Conservation (phyloP, 2,113 vertebrate genomes). For the Phalacrocorax brasilianus region DNA sequence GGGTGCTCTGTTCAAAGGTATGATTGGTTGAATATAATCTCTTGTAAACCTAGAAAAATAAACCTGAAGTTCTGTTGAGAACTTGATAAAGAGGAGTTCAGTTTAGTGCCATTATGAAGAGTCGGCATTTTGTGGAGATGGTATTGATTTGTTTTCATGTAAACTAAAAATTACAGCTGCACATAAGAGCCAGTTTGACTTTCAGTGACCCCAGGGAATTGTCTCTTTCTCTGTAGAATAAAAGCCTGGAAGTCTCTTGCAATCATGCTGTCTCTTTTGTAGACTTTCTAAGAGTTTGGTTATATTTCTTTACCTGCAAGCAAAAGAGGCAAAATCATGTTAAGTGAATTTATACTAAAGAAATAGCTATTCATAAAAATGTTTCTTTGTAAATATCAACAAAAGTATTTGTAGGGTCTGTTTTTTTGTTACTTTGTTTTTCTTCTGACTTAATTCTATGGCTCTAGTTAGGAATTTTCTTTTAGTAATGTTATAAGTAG, state of each 20-base stretch:
- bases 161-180: slow-evolving; percentile 45
- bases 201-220: slow-evolving; percentile 20
- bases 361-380: slow-evolving; percentile 76
- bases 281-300: neutral
- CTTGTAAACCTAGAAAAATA: slow-evolving; percentile 2
- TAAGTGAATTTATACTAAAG: slow-evolving; percentile 16
- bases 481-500: neutral
- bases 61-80: slow-evolving; percentile 24
- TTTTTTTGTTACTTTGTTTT: neutral
- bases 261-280: neutral
- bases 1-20: neutral
- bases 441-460: neutral
- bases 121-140: neutral
- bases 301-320: neutral
- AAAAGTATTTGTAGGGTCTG: slow-evolving; percentile 37
- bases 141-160: slow-evolving; percentile 57
- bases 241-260: slow-evolving; percentile 15
- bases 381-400: slow-evolving; percentile 60
- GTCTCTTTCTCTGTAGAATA: slow-evolving; percentile 34
- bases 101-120: slow-evolving; percentile 8
- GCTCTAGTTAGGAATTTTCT: slow-evolving; percentile 4
- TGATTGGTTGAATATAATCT: neutral
- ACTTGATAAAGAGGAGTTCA: slow-evolving; percentile 28
- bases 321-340: neutral
- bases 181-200: neutral